Percentiles rank a stretch among this genome's conserved stretches.
phyloP scores from a whole-genome alignment of 1,140 invertebrate genomes.

The Homarus americanus region DNA sequence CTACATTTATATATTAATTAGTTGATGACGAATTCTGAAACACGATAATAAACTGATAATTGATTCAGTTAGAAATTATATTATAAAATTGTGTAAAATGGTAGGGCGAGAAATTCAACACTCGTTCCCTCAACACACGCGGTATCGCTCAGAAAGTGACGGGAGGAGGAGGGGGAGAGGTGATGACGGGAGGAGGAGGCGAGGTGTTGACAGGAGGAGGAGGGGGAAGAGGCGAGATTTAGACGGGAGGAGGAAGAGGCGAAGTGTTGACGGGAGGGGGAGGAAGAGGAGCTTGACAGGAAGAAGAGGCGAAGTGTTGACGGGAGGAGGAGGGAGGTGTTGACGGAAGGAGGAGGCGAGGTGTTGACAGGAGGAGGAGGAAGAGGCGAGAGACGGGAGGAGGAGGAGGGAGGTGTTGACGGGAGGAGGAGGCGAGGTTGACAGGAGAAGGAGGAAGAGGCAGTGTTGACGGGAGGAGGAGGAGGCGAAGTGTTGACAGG shows the following conservation, averaged over 20 bases:
- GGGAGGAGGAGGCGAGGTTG: background rate
- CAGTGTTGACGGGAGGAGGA: background rate
- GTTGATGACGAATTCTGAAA: no score
- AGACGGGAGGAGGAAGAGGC: no score
- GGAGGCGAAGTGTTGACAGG: background rate
- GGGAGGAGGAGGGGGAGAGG: no score
- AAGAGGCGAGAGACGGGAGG: background rate
- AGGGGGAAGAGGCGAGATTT: background rate
- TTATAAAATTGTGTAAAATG: no score
- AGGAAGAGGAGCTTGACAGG: background rate
- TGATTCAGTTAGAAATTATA: no score
- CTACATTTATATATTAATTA: no score
- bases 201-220: no score
- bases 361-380: background rate
- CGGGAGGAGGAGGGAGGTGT: background rate
- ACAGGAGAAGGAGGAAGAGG: background rate
- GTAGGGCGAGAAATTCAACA: no score
- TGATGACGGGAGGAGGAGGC: no score
- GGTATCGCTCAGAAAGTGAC: no score
- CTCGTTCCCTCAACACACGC: no score
- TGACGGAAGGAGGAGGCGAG: background rate
- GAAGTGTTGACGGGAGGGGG: background rate
- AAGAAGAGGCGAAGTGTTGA: background rate
- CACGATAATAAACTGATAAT: no score
- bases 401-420: background rate